A percentile compares a stretch with the other conserved stretches of the same genome.
phyloP scores from a whole-genome alignment of 2,797 vertebrate genomes.

The Enteromius afrohamiltoni region DNA sequence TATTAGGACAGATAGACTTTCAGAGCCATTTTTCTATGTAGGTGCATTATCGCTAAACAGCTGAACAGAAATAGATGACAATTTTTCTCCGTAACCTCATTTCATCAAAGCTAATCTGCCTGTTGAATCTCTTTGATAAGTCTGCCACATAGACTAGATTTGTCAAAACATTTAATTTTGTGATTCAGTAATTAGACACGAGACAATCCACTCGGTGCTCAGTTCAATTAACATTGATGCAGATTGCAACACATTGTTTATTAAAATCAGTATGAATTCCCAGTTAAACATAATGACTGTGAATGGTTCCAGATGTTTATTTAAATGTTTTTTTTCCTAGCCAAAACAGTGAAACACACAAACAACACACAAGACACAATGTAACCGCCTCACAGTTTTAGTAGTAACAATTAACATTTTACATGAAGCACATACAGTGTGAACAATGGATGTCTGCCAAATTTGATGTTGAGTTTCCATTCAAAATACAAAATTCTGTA shows the following conservation, averaged over 20 bases:
- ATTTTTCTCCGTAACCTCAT: constrained; percentile 11
- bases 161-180: constrained; percentile 27
- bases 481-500: background rate
- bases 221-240: constrained; percentile 18
- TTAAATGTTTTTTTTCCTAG: background rate
- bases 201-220: constrained; percentile 14
- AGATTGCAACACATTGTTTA: background rate
- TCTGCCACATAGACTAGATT: constrained; percentile 16
- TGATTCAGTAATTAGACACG: background rate
- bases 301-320: constrained; percentile 6
- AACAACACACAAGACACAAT: constrained; percentile 2
- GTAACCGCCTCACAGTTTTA: background rate
- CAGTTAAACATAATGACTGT: background rate
- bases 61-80: background rate
- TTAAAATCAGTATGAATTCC: background rate
- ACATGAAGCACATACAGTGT: background rate
- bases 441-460: background rate
- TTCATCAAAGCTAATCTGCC: constrained; percentile 19
- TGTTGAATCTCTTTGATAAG: constrained; percentile 20
- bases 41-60: background rate
- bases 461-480: background rate
- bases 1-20: background rate
- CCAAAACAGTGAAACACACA: background rate
- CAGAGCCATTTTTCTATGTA: background rate
- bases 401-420: constrained; percentile 4